Percentiles rank a stretch among this genome's conserved stretches.
These are phyloP conservation scores for Melanotaenia parkinsoni DNA, from an alignment of 2,797 vertebrate species.

Conservation along the genomic window DNA sequence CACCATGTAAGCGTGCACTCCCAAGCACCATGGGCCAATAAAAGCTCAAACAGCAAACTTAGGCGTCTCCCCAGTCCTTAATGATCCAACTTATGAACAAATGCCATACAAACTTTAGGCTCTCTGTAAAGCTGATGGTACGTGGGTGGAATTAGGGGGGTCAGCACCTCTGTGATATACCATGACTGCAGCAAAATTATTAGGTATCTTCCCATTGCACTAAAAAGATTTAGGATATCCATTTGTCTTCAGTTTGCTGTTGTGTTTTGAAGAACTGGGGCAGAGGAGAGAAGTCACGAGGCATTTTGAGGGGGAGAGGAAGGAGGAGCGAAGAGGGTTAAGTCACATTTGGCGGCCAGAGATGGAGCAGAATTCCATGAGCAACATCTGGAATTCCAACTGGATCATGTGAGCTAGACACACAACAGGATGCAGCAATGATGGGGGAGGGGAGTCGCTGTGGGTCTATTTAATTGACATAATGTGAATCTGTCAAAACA, in stretches of 20 bases:
- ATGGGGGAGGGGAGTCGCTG: slow-evolving; percentile 47
- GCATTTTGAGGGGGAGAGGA: slow-evolving; percentile 35
- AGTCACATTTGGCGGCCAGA: slow-evolving; percentile 79
- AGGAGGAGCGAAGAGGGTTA: slow-evolving; percentile 54
- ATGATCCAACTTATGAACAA: slow-evolving; percentile 60
- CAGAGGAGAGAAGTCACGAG: slow-evolving; percentile 68
- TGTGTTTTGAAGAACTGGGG: slow-evolving; percentile 60
- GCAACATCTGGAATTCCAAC: slow-evolving; percentile 85
- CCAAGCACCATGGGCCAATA: slow-evolving; percentile 46
- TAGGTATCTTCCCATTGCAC: slow-evolving; percentile 70
- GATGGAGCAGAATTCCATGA: slow-evolving; percentile 81
- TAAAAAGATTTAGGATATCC: slow-evolving; percentile 56
- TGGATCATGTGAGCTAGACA: slow-evolving; percentile 71
- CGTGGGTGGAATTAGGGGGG: slow-evolving; percentile 5
- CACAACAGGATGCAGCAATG: slow-evolving; percentile 47
- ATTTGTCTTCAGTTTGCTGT: slow-evolving; percentile 63
- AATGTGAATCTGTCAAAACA: neutral
- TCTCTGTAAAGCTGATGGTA: slow-evolving; percentile 24
- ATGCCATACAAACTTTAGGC: slow-evolving; percentile 20
- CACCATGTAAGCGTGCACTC: slow-evolving; percentile 29
- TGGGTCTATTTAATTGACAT: slow-evolving; percentile 28
- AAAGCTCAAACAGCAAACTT: slow-evolving; percentile 59
- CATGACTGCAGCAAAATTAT: slow-evolving; percentile 60
- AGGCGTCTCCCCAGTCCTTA: slow-evolving; percentile 55
- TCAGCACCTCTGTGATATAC: slow-evolving; percentile 45